A percentile compares a stretch with the other conserved stretches of the same genome.
Evolutionary conservation across 2,888 invertebrate genomes (phyloP).

Genomic region (Trichogramma dendrolimi): DNA sequence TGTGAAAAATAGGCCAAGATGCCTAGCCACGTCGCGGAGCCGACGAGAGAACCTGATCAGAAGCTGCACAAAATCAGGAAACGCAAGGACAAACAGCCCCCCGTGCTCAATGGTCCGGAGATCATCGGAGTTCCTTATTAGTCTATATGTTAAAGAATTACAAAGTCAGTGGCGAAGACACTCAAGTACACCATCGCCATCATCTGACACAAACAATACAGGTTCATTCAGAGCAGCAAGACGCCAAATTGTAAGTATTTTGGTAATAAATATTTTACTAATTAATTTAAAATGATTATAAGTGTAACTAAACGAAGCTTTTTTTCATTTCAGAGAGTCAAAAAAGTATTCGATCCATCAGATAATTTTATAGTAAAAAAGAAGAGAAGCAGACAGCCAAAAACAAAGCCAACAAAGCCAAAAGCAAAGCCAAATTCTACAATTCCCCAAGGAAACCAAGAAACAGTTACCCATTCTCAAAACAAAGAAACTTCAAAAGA

Average conservation of each 20-base stretch:
- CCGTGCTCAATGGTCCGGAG: no score
- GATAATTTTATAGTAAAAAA: conserved; percentile 73
- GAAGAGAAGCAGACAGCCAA: conserved; percentile 64
- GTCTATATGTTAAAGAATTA: conserved; percentile 74
- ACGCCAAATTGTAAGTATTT: conserved; percentile 38
- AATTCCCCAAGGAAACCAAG: conserved; percentile 35
- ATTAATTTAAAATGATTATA: not conserved
- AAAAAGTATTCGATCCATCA: conserved; percentile 82
- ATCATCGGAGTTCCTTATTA: conserved; percentile 62
- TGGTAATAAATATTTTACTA: not conserved
- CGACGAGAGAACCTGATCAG: no score
- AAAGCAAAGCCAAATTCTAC: no score
- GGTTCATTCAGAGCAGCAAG: conserved; percentile 48
- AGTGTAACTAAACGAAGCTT: no score
- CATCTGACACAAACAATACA: conserved; percentile 42
- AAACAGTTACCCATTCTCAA: conserved; percentile 33
- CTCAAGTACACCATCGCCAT: conserved; percentile 48
- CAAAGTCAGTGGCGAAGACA: conserved; percentile 66
- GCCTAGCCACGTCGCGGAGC: no score
- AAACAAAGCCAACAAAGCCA: no score
- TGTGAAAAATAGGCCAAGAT: no score
- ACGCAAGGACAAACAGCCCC: not conserved
- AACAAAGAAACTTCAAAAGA: conserved; percentile 42
- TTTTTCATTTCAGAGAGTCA: conserved; percentile 60
- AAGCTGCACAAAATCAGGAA: no score